Base-by-base conservation (phyloP, 92 coral and sea anemone species). In the Palythoa caribaeorum region DNA sequence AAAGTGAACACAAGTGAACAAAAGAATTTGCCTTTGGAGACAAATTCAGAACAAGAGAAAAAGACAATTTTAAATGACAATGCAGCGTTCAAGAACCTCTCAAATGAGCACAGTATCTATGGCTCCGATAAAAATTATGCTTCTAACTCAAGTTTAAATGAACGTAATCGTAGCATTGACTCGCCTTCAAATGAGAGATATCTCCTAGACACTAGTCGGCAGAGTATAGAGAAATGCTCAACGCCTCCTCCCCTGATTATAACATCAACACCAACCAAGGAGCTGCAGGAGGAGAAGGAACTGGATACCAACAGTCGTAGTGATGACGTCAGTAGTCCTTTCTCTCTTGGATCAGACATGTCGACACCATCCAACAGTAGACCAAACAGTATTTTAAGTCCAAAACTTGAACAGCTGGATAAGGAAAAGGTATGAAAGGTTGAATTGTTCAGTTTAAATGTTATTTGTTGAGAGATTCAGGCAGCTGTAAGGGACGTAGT, bases 371-470 rank as follows among this genome's bases (percentile, higher is more conserved):
- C 93, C 5, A 89, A 96, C 12, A 95, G 99, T 77, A 93, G 99
- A 51, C 99, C 98, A 10, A 90, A 86, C 38, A 97, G 99, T 53
- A 91, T 94, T 92, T 37, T 95, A 80, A 97, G 99, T 85, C 99
- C 99, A 6, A 97, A 97, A 78, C 92, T 97, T 17, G 99, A 94
- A 87, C 93, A 88, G 16, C 89, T 97, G 80, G 99, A 95, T 39
- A 94, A 94, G 77, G 98, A 97, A 71, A 97, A 97, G 98, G 99
- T 97, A 68, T 53, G 88, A 5, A 14, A 36, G 21, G 2, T n/a
- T 73, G 11, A 2, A 17, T 15, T 37, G 36, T 68, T 9, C 9
- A 59, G 65, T 59, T 66, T 68, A 73, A 73, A 50, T 73, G 55
- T 73, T 3, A n/a, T 70, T 47, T 39, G 78, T 73, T 35, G 12